Evolutionary conservation across 2,888 invertebrate genomes (phyloP), one percentile per base, ranked within the genome.

Genomic region (Bruchidius siliquastri): DNA sequence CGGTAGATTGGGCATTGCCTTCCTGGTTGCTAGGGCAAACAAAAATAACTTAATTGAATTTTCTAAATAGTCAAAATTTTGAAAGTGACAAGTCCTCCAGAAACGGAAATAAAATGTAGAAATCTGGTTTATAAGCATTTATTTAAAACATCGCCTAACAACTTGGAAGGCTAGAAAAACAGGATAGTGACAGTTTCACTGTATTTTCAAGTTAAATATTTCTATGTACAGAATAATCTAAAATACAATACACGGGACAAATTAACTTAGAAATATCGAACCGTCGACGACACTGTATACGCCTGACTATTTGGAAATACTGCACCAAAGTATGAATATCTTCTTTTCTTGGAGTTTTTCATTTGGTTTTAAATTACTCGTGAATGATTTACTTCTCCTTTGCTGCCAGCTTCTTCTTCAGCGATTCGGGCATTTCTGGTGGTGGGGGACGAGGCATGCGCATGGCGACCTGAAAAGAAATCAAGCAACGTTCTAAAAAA

Each of bases 381-480:
- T 69, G 69, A 73, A 69, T 70, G 67, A 68, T 74, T 74, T 68
- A 71, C 74, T 72, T 72, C 75, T 73, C 75, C 74, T 76, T 75
- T 32, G 88, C 90, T 75, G 87, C 89, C 32, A 91, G 85, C 79
- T 95, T 93, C 87, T 90, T 90, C 87, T 93, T 94, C 84, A 97
- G 89, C 20, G 95, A 94, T 85, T 95, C 97, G 20, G 98, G 98
- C 97, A 97, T 97, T 88, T 94, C 93, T 82, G 97, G 96, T 83
- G 98, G 97, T 85, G 98, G 98, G 76, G 98, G 98, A 81, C 98
- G 92, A 75, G 98, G 98, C 90, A 98, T 93, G 78, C 92, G 90
- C 79, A 94, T 90, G 82, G 88, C 90, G 0, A 92, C 91, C 90
- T 90, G 82, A 73, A 81, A 81, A 71, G 71, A 78, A 77, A 49